Conservation (phyloP, 2,113 vertebrate genomes). For the Neolamprologus variostigma region DNA sequence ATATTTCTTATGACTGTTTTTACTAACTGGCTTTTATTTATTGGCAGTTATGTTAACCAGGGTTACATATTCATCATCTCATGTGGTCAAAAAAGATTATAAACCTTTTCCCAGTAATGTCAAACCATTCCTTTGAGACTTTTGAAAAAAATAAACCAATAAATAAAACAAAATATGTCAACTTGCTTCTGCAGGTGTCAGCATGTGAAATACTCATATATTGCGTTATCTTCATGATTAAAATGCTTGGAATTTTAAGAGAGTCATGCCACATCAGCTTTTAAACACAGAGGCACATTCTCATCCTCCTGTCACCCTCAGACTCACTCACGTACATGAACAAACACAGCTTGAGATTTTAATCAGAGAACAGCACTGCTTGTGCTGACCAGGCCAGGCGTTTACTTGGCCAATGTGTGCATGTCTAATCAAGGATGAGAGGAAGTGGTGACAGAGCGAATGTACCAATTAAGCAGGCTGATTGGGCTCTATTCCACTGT, state of each 20-base stretch:
- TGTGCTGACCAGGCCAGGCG: conserved; percentile 49
- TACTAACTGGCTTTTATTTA: too few species aligned
- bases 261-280: not conserved
- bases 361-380: conserved; percentile 48
- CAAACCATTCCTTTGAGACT: not conserved
- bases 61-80: not conserved
- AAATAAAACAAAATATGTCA: not conserved
- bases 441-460: conserved; percentile 62
- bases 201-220: not conserved
- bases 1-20: too few species aligned
- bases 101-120: not conserved
- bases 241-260: not conserved
- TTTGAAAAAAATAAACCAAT: not conserved
- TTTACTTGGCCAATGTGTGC: conserved; percentile 40
- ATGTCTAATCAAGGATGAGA: conserved; percentile 68
- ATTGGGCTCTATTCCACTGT: conserved; percentile 66
- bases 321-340: not conserved
- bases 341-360: conserved; percentile 36
- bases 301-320: not conserved
- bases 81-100: not conserved
- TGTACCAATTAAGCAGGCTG: conserved; percentile 71
- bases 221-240: not conserved
- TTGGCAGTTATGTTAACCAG: too few species aligned
- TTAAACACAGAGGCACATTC: not conserved
- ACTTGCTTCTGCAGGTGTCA: not conserved